Evolutionary conservation across 2,888 invertebrate genomes (phyloP).

Genomic region (Andrena bicolor): DNA sequence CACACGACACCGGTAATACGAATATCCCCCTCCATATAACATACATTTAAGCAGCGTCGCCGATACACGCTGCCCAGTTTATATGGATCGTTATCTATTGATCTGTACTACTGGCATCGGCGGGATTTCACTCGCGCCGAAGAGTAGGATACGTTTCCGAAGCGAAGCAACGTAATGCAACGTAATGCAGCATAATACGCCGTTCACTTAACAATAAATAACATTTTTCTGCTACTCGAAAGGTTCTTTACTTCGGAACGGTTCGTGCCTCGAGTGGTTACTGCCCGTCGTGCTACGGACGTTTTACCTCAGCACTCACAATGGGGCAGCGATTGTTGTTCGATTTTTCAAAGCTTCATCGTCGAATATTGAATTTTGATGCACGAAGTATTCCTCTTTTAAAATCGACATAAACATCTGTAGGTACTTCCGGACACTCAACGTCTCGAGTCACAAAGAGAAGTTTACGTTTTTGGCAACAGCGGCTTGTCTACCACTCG

Average conservation of each 20-base stretch:
- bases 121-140: slow-evolving; percentile 26
- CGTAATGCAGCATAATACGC: not conserved
- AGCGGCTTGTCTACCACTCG: too few relatives aligned
- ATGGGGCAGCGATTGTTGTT: not conserved
- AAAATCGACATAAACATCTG: not conserved
- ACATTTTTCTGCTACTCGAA: not conserved
- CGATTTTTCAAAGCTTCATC: not conserved
- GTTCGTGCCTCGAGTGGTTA: not conserved
- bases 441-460: too few relatives aligned
- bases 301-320: not conserved
- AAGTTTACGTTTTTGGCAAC: too few relatives aligned
- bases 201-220: not conserved
- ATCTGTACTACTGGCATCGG: slow-evolving; percentile 32
- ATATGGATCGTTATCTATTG: slow-evolving; percentile 35
- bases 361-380: not conserved
- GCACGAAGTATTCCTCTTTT: not conserved
- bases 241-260: not conserved
- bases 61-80: slow-evolving; percentile 18
- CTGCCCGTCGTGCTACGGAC: not conserved
- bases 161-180: not conserved
- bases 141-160: slow-evolving; percentile 20
- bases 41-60: slow-evolving; percentile 37
- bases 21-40: slow-evolving; percentile 25
- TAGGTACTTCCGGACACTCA: not conserved
- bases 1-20: slow-evolving; percentile 41